These are phyloP conservation scores for Falco concolor DNA, from an alignment of 2,797 vertebrate genomes.

Conservation along the genomic window DNA sequence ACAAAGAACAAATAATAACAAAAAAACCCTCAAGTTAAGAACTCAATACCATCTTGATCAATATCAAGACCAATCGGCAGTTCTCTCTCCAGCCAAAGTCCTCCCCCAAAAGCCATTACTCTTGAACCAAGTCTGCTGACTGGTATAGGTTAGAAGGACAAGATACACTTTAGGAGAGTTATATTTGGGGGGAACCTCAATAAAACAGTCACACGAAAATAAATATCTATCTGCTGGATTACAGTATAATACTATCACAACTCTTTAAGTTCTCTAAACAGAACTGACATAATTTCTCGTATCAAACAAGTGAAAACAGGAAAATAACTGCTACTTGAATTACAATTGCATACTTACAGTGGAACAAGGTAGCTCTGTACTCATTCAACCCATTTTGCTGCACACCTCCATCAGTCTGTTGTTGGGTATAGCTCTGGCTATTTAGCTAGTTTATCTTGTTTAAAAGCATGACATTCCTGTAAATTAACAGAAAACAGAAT, in stretches of 20 bases:
- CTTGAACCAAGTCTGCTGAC: background rate
- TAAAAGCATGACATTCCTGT: slow-evolving; percentile 15
- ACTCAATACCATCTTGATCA: background rate
- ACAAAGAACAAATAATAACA: background rate
- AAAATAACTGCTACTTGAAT: background rate
- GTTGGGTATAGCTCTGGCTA: background rate
- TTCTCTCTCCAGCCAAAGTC: background rate
- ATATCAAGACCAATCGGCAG: background rate
- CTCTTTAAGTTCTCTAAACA: background rate
- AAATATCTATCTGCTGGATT: background rate
- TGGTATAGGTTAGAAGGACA: background rate
- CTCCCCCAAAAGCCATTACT: background rate
- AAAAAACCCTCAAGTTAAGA: background rate
- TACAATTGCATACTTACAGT: background rate
- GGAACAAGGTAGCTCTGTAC: background rate
- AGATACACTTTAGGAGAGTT: background rate
- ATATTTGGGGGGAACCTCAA: background rate
- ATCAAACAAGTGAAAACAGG: background rate
- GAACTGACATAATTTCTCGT: background rate
- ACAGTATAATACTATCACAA: background rate
- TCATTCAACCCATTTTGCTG: slow-evolving; percentile 41
- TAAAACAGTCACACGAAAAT: background rate
- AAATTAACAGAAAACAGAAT: slow-evolving; percentile 7
- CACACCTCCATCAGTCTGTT: background rate
- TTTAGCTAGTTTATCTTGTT: background rate